These are phyloP conservation scores for Aspiorhynchus laticeps DNA, from an alignment of 2,113 vertebrate genomes.

Conservation along the genomic window DNA sequence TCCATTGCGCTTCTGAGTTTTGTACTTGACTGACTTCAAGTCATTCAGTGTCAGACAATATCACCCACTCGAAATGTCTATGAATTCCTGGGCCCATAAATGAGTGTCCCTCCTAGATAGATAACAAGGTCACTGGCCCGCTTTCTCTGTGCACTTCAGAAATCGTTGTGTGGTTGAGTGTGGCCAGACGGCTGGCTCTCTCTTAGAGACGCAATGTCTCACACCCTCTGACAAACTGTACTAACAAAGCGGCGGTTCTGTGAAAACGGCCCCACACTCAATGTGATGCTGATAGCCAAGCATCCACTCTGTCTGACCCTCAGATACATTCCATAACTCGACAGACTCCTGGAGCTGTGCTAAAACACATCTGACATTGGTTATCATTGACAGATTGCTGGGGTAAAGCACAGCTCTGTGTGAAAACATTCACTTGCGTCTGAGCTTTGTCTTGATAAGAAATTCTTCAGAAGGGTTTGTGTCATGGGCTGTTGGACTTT, in stretches of 20 bases:
- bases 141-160: slow-evolving; percentile 22
- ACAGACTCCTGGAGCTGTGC: not conserved
- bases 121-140: slow-evolving; percentile 42
- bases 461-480: not conserved
- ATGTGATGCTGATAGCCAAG: slow-evolving; percentile 44
- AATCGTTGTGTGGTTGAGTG: not conserved
- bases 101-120: slow-evolving; percentile 31
- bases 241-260: slow-evolving; percentile 15
- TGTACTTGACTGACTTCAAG: not conserved
- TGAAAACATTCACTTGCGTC: not conserved
- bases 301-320: slow-evolving; percentile 56
- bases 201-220: slow-evolving; percentile 28
- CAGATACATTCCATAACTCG: slow-evolving; percentile 59
- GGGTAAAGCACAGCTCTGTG: not conserved
- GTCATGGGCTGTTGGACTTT: not conserved
- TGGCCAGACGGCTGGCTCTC: slow-evolving; percentile 15
- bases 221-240: slow-evolving; percentile 42
- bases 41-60: slow-evolving; percentile 6
- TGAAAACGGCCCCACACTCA: slow-evolving; percentile 43
- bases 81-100: slow-evolving; percentile 29
- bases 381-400: slow-evolving; percentile 23
- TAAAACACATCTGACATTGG: slow-evolving; percentile 14
- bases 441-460: not conserved
- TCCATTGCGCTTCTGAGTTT: not conserved
- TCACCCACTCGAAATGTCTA: slow-evolving; percentile 26